phyloP scores from a whole-genome alignment of 2,113 vertebrate genomes.

The Labrus mixtus region DNA sequence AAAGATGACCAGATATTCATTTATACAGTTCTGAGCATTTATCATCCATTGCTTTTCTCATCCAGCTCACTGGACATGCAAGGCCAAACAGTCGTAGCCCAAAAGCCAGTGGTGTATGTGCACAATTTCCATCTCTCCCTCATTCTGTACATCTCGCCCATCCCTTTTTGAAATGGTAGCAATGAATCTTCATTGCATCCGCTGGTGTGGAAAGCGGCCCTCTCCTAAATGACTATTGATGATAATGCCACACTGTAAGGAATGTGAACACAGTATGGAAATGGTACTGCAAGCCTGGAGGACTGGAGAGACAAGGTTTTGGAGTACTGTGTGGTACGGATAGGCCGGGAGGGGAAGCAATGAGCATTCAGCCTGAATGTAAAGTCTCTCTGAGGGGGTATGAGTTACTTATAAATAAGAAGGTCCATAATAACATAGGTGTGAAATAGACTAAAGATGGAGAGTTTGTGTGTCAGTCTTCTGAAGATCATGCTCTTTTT shows the following conservation, averaged over 20 bases:
- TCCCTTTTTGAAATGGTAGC: slow-evolving; percentile 77
- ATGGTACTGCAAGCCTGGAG: slow-evolving; percentile 60
- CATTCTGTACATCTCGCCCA: slow-evolving; percentile 45
- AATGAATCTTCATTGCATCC: slow-evolving; percentile 86
- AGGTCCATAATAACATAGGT: neutral
- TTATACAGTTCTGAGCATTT: slow-evolving; percentile 67
- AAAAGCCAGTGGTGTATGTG: slow-evolving; percentile 65
- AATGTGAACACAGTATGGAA: slow-evolving; percentile 76
- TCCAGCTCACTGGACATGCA: slow-evolving; percentile 65
- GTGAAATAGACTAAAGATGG: slow-evolving; percentile 6
- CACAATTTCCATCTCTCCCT: slow-evolving; percentile 67
- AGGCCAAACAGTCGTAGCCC: slow-evolving; percentile 74
- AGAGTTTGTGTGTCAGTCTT: too few relatives aligned
- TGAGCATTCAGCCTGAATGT: slow-evolving; percentile 45
- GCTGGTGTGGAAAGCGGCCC: slow-evolving; percentile 77
- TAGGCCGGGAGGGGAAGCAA: slow-evolving; percentile 34
- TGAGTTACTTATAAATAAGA: slow-evolving; percentile 30
- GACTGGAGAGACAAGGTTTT: slow-evolving; percentile 22
- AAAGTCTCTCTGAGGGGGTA: slow-evolving; percentile 37
- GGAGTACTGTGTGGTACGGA: slow-evolving; percentile 22
- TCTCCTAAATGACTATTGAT: slow-evolving; percentile 86
- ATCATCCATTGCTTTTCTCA: slow-evolving; percentile 50
- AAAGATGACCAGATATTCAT: slow-evolving; percentile 56
- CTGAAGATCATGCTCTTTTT: slow-evolving; percentile 35
- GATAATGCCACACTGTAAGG: slow-evolving; percentile 75